These are phyloP conservation scores for Apteryx owenii DNA, from an alignment of 2,113 vertebrate species.

Conservation along the genomic window DNA sequence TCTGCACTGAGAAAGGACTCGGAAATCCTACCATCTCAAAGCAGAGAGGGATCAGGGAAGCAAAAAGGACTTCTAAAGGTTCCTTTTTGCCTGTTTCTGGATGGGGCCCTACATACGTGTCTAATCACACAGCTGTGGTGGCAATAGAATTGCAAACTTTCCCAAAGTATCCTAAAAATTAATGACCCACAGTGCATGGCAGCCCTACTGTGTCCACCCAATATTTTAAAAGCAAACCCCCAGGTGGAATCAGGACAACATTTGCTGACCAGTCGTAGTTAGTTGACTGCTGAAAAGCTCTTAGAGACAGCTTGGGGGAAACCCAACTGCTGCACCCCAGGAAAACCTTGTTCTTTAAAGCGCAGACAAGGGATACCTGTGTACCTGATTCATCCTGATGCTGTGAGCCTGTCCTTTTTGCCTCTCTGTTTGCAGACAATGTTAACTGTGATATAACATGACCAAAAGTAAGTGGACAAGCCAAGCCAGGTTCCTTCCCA, in stretches of 20 bases:
- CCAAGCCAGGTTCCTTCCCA: not conserved
- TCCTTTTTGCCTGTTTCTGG: not conserved
- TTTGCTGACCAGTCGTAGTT: not conserved
- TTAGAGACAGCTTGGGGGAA: not conserved
- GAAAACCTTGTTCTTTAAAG: not conserved
- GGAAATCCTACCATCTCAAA: not conserved
- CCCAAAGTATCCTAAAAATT: not conserved
- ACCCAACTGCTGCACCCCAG: not conserved
- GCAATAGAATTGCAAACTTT: not conserved
- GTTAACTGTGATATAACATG: fast-evolving
- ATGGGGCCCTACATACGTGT: not conserved
- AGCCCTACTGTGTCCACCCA: not conserved
- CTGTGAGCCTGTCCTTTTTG: not conserved
- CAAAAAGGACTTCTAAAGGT: not conserved
- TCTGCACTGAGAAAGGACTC: not conserved
- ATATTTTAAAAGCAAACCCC: not conserved
- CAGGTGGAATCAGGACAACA: not conserved
- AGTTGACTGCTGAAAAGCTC: not conserved
- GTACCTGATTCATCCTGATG: not conserved
- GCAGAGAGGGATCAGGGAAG: not conserved
- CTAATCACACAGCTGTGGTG: not conserved
- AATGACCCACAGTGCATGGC: not conserved
- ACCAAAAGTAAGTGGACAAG: not conserved
- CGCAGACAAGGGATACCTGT: not conserved
- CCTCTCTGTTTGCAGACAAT: not conserved